Evolutionary conservation across 2,797 vertebrate genomes (phyloP), one percentile per base, ranked within the genome.

Genomic region (Tamandua tetradactyla): DNA sequence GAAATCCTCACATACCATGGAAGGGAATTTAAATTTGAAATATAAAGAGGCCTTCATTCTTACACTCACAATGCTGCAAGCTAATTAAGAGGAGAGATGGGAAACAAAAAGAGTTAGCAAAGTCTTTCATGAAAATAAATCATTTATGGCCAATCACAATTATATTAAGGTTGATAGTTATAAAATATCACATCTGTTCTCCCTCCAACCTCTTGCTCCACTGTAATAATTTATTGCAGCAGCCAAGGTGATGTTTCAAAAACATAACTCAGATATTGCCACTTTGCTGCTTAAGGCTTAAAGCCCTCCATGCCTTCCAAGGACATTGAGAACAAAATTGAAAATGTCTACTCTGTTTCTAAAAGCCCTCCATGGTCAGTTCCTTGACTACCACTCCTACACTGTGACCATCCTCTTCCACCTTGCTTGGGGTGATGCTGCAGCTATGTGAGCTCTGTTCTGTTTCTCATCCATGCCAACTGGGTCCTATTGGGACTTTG

Each of bases 21-120:
- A 55, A 86, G 86, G 12, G 5, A 37, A 91, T 59, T 79, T 81
- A 35, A 80, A 40, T 71, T 78, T 81, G 40, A 96, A 93, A 81
- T 62, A 69, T 11, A 15, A 35, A 76, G 20, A 94, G 2, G 3
- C 22, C 17, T 82, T 61, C 7, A 44, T 30, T 25, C 30, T 78
- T 82, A 49, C 66, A 66, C 40, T 80, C 55, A 76, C 35, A 88
- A 57, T 8, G 17, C 4, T 59, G 1, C 8, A 68, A 8, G 10
- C 6, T 55, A 13, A 10, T 86, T 91, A 89, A 85, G 15, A 72
- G n/a, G 20, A 92, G 18, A 61, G 18, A 11, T 32, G 17, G 14
- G 5, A 57, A 71, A 80, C 66, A 7, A 7, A 7, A 79, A 27
- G 12, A 68, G 37, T 69, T 83, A 80, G 4, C 44, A 18, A 90